Evolutionary conservation across 1,140 invertebrate genomes (phyloP).

Genomic region (Zaprionus africanus): DNA sequence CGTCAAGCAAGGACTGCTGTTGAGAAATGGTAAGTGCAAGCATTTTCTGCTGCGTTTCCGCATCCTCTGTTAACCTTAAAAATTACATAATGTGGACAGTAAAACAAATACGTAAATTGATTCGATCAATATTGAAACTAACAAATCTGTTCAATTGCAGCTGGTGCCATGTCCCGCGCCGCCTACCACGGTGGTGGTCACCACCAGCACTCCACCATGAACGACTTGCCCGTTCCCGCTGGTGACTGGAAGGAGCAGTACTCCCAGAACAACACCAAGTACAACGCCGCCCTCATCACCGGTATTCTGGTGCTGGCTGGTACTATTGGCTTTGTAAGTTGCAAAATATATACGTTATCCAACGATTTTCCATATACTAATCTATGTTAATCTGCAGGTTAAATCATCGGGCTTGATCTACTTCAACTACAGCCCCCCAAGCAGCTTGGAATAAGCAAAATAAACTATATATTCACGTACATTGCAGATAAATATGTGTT

Average conservation of each 20-base stretch:
- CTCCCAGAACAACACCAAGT: constrained; percentile 87
- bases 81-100: constrained; percentile 73
- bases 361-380: not conserved
- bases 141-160: constrained; percentile 40
- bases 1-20: constrained; percentile 77
- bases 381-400: constrained; percentile 77
- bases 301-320: constrained; percentile 86
- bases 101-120: constrained; percentile 8
- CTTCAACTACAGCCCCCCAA: constrained; percentile 87
- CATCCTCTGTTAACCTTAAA: constrained; percentile 72
- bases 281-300: constrained; percentile 88
- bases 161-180: constrained; percentile 75
- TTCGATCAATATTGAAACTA: constrained; percentile 3
- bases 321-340: constrained; percentile 87
- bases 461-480: constrained; percentile 42
- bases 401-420: constrained; percentile 86
- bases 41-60: not conserved
- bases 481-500: constrained; percentile 67
- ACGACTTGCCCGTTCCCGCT: constrained; percentile 89
- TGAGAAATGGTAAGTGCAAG: constrained; percentile 74
- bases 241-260: constrained; percentile 90
- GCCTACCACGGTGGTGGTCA: constrained; percentile 75
- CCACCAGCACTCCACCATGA: constrained; percentile 86
- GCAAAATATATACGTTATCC: not conserved
- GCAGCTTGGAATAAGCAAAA: constrained; percentile 85